Evolutionary conservation across 53 echinoderm and acorn worm genomes (phyloP).

Genomic region (Holothuria leucospilota): DNA sequence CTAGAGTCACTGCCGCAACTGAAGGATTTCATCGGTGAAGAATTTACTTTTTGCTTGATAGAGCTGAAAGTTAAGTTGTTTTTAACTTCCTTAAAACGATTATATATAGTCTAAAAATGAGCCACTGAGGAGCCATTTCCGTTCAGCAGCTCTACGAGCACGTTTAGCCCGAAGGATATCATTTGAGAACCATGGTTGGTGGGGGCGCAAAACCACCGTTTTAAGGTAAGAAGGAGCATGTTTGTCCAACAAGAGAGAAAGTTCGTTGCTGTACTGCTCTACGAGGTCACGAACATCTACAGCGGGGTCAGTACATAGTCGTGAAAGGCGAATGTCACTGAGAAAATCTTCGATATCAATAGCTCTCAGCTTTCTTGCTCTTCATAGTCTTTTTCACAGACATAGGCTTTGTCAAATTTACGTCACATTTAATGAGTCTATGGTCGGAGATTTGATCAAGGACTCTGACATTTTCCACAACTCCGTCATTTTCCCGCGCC

Average conservation of each 20-base stretch:
- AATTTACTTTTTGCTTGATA: no score
- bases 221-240: background rate
- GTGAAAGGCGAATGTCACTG: background rate
- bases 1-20: no score
- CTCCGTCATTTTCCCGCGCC: no score
- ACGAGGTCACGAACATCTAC: background rate
- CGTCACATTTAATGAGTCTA: background rate
- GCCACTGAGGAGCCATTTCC: no score
- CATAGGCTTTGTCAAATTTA: background rate
- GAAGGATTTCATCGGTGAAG: no score
- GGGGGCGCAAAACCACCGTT: background rate
- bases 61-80: no score
- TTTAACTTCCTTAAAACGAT: no score
- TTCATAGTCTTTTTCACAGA: background rate
- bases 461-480: no score
- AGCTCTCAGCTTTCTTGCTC: background rate
- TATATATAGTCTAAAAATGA: no score
- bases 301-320: background rate
- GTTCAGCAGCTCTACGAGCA: no score
- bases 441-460: no score
- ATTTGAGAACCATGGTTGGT: background rate
- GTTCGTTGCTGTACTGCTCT: background rate
- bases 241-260: background rate
- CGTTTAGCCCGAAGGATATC: no score
- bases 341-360: background rate